phyloP scores from a whole-genome alignment of 2,113 vertebrate genomes.

The Baryphthengus martii region DNA sequence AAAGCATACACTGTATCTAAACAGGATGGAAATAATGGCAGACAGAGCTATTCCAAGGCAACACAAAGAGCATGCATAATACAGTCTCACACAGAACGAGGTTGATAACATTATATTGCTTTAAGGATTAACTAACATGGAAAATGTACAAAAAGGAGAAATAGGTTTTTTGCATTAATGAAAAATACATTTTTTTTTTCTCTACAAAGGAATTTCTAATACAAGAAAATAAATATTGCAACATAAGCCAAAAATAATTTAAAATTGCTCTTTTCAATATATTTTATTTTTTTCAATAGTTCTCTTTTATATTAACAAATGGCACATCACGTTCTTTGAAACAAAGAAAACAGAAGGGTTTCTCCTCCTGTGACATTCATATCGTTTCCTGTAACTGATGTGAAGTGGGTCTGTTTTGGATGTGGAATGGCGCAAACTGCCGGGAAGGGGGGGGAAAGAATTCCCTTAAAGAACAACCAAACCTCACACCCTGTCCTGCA shows the following conservation, averaged over 20 bases:
- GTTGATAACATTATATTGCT: constrained; percentile 93
- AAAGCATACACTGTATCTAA: constrained; percentile 73
- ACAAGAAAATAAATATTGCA: constrained; percentile 99
- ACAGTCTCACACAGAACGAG: constrained; percentile 85
- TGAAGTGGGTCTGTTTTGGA: constrained; percentile 73
- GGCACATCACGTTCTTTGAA: constrained; percentile 98
- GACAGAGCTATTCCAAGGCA: constrained; percentile 87
- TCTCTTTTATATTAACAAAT: constrained; percentile 99
- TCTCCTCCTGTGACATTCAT: constrained; percentile 96
- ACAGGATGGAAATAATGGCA: constrained; percentile 76
- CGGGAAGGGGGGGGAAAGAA: background rate
- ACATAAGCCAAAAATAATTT: constrained; percentile 99
- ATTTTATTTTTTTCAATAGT: constrained; percentile 89
- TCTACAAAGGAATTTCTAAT: constrained; percentile 99
- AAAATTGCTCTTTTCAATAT: constrained; percentile 99
- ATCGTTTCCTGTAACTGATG: constrained; percentile 81
- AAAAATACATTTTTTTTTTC: constrained; percentile 95
- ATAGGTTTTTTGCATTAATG: constrained; percentile 99
- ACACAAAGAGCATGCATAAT: constrained; percentile 92
- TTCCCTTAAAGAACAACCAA: constrained; percentile 73
- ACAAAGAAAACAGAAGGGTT: constrained; percentile 94
- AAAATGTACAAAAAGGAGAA: constrained; percentile 99
- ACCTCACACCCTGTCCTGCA: constrained; percentile 11
- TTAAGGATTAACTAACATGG: constrained; percentile 92
- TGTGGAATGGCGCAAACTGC: constrained; percentile 67